A percentile compares a stretch with the other conserved stretches of the same genome.
Evolutionary conservation across 2,888 invertebrate species (phyloP).

Genomic region (Coelopa pilipes): DNA sequence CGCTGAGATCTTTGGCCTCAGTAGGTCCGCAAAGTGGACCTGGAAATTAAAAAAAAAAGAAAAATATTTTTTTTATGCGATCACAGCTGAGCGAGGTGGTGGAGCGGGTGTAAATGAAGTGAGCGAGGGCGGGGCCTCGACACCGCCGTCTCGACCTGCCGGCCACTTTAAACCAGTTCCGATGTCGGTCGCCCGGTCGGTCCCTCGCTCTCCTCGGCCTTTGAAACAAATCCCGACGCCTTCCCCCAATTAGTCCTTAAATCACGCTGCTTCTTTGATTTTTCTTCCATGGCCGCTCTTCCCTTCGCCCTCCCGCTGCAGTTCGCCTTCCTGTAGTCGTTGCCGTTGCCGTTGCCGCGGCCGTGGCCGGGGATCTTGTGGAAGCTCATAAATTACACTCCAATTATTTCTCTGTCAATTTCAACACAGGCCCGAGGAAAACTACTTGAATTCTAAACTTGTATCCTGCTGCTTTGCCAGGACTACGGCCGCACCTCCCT

Average conservation of each 20-base stretch:
- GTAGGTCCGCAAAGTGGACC: too few relatives aligned
- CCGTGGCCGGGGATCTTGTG: background rate
- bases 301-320: background rate
- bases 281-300: background rate
- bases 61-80: too few relatives aligned
- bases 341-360: background rate
- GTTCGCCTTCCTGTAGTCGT: background rate
- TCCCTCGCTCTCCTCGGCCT: too few relatives aligned
- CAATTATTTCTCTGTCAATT: slow-evolving; percentile 63
- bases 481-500: background rate
- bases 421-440: slow-evolving; percentile 51
- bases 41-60: too few relatives aligned
- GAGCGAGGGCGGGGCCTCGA: background rate
- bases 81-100: background rate
- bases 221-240: too few relatives aligned
- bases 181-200: too few relatives aligned
- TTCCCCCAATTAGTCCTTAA: too few relatives aligned
- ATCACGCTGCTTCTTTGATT: background rate
- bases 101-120: background rate
- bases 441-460: slow-evolving; percentile 46
- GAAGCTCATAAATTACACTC: slow-evolving; percentile 59
- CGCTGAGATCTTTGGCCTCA: too few relatives aligned
- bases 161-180: too few relatives aligned
- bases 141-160: too few relatives aligned
- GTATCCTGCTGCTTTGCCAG: slow-evolving; percentile 51